phyloP scores from a whole-genome alignment of 2,888 invertebrate species.

The Netelia melanura region DNA sequence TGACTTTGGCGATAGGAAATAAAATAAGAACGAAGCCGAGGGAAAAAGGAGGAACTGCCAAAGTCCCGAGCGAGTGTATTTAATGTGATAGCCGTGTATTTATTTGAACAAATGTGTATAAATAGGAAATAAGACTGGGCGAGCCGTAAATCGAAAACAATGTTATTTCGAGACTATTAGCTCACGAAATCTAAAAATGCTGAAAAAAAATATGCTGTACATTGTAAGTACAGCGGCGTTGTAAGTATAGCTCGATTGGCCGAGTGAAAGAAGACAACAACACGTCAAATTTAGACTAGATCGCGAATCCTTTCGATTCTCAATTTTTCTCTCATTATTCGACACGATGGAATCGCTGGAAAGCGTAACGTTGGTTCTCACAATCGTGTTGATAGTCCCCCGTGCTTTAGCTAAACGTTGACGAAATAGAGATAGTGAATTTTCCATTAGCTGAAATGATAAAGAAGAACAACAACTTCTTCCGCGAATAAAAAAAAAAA shows the following conservation, averaged over 20 bases:
- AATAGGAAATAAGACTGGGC: conserved; percentile 68
- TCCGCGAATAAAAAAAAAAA: conserved; percentile 69
- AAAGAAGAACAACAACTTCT: conserved; percentile 31
- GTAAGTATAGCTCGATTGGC: conserved; percentile 73
- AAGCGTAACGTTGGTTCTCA: conserved; percentile 67
- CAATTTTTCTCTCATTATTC: conserved; percentile 29
- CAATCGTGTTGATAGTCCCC: conserved; percentile 3
- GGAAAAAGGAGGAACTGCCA: conserved; percentile 56
- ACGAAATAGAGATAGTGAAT: conserved; percentile 57
- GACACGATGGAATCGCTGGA: conserved; percentile 28
- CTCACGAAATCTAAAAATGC: conserved; percentile 31
- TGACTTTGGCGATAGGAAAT: conserved; percentile 25
- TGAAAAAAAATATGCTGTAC: conserved; percentile 64
- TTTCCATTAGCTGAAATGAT: conserved; percentile 56
- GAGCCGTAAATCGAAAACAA: conserved; percentile 42
- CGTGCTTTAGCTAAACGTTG: conserved; percentile 52
- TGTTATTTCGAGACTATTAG: conserved; percentile 40
- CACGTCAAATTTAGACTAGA: conserved; percentile 32
- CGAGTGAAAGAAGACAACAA: conserved; percentile 51
- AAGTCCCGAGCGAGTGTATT: conserved; percentile 72
- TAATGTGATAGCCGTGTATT: conserved; percentile 81
- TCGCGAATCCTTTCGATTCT: conserved; percentile 35
- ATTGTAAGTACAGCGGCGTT: conserved; percentile 74
- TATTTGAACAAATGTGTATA: conserved; percentile 80
- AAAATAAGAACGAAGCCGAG: not conserved